These are phyloP conservation scores for Stratiomys singularior DNA, from an alignment of 2,888 invertebrate genomes.

Conservation along the genomic window DNA sequence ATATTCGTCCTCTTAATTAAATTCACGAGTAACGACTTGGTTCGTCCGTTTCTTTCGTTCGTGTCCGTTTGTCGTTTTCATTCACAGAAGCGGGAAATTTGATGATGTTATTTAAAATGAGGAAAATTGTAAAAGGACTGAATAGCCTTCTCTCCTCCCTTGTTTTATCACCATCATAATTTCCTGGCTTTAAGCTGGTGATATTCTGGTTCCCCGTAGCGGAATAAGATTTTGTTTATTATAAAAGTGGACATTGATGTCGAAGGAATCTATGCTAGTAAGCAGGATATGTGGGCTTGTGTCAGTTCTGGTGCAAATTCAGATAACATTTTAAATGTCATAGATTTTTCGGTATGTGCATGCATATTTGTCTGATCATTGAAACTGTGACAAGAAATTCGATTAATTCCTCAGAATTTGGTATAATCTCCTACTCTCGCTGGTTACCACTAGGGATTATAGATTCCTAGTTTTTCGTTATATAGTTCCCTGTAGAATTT, in stretches of 20 bases:
- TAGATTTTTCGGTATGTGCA: no score
- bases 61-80: neutral
- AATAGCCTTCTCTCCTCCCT: neutral
- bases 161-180: constrained; percentile 8
- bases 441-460: no score
- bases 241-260: constrained; percentile 6
- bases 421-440: no score
- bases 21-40: neutral
- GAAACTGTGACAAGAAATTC: no score
- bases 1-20: constrained; percentile 3
- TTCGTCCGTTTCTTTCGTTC: neutral
- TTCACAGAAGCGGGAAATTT: neutral
- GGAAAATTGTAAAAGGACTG: constrained; percentile 6
- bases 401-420: no score
- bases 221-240: constrained; percentile 1
- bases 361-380: no score
- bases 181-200: constrained; percentile 1
- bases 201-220: constrained; percentile 4
- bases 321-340: no score
- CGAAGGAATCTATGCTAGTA: no score
- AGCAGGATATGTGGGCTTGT: no score
- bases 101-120: constrained; percentile 14
- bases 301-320: no score
- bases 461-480: no score
- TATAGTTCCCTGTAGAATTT: no score